Conservation (phyloP, 64 coral and sea anemone genomes). For the Stylophora pistillata region DNA sequence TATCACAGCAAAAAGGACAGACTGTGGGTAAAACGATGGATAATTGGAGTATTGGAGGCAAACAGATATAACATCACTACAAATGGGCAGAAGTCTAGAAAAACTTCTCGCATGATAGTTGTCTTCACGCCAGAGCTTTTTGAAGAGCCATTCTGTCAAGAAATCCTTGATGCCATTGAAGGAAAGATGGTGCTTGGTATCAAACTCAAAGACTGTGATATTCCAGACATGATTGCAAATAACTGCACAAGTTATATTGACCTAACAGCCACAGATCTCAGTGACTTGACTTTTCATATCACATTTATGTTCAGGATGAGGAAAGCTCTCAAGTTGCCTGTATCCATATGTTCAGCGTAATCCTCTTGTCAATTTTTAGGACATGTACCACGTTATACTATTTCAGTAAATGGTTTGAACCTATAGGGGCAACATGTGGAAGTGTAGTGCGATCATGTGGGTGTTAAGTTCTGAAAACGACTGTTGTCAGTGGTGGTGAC, state of each 20-base stretch:
- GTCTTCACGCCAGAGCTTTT: conserved; percentile 41
- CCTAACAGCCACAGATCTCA: not conserved
- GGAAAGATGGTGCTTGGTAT: conserved; percentile 41
- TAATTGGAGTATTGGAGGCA: conserved; percentile 35
- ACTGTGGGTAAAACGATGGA: conserved; percentile 56
- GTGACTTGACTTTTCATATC: conserved; percentile 40
- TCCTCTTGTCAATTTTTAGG: too few species aligned
- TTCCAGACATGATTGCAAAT: conserved; percentile 8
- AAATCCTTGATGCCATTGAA: not conserved
- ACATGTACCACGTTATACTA: too few species aligned
- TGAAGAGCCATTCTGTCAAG: not conserved
- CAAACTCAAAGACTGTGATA: conserved; percentile 18
- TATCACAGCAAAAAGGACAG: conserved; percentile 47
- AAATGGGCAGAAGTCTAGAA: conserved; percentile 33
- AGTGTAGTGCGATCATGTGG: too few species aligned
- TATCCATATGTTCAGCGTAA: conserved; percentile 55
- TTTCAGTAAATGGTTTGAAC: too few species aligned
- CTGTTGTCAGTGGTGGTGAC: too few species aligned
- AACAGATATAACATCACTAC: conserved; percentile 43
- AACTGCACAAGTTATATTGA: conserved; percentile 27
- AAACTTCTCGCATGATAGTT: conserved; percentile 38
- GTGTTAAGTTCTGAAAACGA: too few species aligned
- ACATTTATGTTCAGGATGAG: conserved; percentile 34
- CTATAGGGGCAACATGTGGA: too few species aligned
- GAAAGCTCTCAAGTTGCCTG: conserved; percentile 23